Percentiles rank a stretch among this genome's conserved stretches.
Conservation (phyloP, 2,113 vertebrate species). For the Sula dactylatra region DNA sequence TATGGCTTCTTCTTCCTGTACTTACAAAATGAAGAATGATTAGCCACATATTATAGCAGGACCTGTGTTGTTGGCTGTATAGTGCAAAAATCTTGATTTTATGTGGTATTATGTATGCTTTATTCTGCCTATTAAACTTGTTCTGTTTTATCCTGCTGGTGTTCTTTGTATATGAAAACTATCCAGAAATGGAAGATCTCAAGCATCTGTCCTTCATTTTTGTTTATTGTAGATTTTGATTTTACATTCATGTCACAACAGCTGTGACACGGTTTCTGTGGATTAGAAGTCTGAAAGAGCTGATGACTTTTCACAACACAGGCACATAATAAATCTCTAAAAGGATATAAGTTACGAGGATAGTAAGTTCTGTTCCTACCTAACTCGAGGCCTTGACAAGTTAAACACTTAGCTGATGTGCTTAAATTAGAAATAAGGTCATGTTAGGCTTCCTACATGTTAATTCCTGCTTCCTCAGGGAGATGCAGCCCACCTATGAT, state of each 20-base stretch:
- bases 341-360: not conserved
- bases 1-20: not conserved
- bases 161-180: not conserved
- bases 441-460: not conserved
- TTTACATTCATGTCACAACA: not conserved
- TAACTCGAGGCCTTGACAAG: not conserved
- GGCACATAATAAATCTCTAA: not conserved
- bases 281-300: not conserved
- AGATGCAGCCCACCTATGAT: not conserved
- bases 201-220: not conserved
- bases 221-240: not conserved
- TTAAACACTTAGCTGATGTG: not conserved
- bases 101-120: not conserved
- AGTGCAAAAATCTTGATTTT: not conserved
- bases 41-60: not conserved
- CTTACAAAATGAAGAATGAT: not conserved
- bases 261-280: not conserved
- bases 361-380: not conserved
- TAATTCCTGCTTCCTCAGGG: not conserved
- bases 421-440: constrained; percentile 41
- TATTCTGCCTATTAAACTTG: not conserved
- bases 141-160: not conserved
- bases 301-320: not conserved
- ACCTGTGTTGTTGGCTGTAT: not conserved
- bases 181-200: not conserved